Evolutionary conservation across 2,797 vertebrate species (phyloP).

Genomic region (Parauchenoglanis punctatus): DNA sequence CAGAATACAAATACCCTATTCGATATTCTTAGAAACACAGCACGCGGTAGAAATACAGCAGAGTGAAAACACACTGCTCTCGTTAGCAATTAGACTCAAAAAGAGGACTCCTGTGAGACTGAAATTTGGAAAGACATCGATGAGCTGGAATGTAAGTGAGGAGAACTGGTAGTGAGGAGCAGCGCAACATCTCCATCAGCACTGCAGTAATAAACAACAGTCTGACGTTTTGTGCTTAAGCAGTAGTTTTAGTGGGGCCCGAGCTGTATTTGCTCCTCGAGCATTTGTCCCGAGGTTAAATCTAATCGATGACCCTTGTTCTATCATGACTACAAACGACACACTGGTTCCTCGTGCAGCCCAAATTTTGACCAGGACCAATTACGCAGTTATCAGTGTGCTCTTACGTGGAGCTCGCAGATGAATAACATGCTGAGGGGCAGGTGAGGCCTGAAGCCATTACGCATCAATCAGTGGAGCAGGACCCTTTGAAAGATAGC

Average conservation of each 20-base stretch:
- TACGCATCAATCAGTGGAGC: constrained; percentile 80
- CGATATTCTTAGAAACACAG: not conserved
- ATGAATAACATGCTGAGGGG: constrained; percentile 72
- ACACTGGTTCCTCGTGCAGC: constrained; percentile 28
- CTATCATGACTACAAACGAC: not conserved
- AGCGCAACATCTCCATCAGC: not conserved
- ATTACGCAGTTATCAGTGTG: constrained; percentile 68
- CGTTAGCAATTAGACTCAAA: not conserved
- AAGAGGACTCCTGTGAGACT: not conserved
- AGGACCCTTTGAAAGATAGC: constrained; percentile 78
- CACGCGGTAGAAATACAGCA: not conserved
- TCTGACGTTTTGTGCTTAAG: not conserved
- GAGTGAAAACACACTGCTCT: not conserved
- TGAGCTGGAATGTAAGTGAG: not conserved
- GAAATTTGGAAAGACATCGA: not conserved
- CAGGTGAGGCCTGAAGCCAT: constrained; percentile 78
- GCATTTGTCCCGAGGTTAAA: not conserved
- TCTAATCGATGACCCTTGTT: constrained; percentile 1
- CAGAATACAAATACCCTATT: not conserved
- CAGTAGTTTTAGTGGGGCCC: not conserved
- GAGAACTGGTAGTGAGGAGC: not conserved
- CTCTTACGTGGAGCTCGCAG: constrained; percentile 65
- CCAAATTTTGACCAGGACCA: constrained; percentile 63
- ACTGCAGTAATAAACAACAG: not conserved
- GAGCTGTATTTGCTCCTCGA: not conserved